Evolutionary conservation across 1,140 invertebrate species (phyloP).

Genomic region (Brevipalpus yothersi): DNA sequence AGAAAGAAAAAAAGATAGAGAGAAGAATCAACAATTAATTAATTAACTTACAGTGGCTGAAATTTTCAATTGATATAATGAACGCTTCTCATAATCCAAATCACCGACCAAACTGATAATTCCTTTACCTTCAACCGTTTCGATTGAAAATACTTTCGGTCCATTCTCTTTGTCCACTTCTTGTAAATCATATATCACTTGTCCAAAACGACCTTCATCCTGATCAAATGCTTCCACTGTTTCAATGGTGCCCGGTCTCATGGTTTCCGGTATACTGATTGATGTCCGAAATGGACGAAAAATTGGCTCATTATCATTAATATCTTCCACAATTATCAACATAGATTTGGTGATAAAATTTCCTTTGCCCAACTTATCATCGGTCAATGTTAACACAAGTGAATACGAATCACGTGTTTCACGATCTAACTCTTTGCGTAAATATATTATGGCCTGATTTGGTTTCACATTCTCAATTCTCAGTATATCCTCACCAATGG

Average conservation of each 20-base stretch:
- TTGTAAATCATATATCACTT: conserved; percentile 28
- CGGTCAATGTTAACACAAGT: conserved; percentile 61
- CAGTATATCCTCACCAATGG: conserved; percentile 50
- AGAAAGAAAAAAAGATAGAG: too few relatives aligned
- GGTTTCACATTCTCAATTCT: conserved; percentile 39
- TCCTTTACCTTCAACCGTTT: conserved; percentile 64
- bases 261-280: conserved; percentile 32
- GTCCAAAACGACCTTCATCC: conserved; percentile 71
- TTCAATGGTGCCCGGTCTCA: conserved; percentile 37
- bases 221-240: conserved; percentile 61
- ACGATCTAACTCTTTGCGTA: conserved; percentile 66
- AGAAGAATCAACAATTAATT: too few relatives aligned
- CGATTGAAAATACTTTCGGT: conserved; percentile 39
- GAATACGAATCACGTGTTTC: conserved; percentile 65
- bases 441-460: conserved; percentile 58
- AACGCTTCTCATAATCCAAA: conserved; percentile 66
- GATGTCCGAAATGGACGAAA: conserved; percentile 61
- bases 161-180: conserved; percentile 24
- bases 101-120: conserved; percentile 43
- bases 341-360: conserved; percentile 64
- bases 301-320: conserved; percentile 57
- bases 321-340: conserved; percentile 45
- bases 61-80: conserved; percentile 57
- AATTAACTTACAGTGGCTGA: conserved; percentile 38
- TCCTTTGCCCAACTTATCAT: conserved; percentile 56